Conservation (phyloP, 92 coral and sea anemone genomes). For the Blastomussa wellsi region DNA sequence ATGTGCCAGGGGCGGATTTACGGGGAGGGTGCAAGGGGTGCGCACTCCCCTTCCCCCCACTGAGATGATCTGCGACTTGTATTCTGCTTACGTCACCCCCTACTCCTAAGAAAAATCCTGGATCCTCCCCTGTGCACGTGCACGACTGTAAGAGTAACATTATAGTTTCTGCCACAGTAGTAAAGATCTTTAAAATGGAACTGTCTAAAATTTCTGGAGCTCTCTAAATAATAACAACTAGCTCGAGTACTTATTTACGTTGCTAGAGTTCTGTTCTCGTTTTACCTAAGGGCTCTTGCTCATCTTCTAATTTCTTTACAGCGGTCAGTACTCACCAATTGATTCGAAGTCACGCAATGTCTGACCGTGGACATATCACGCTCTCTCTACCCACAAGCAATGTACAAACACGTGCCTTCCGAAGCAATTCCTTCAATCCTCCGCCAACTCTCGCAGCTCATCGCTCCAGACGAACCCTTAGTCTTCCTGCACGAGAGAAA, state of each 20-base stretch:
- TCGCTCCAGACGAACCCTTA: conserved; percentile 56
- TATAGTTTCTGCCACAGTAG: not conserved
- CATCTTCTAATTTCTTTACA: not conserved
- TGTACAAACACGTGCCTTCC: conserved; percentile 26
- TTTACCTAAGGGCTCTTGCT: too few relatives aligned
- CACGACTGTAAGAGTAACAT: too few relatives aligned
- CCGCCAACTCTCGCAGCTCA: conserved; percentile 37
- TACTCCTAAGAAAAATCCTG: too few relatives aligned
- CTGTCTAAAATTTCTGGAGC: not conserved
- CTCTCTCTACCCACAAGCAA: not conserved
- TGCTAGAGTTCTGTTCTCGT: not conserved
- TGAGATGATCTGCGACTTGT: too few relatives aligned
- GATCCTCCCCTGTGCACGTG: too few relatives aligned
- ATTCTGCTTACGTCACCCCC: too few relatives aligned
- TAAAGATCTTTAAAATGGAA: not conserved
- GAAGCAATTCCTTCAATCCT: conserved; percentile 59
- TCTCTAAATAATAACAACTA: not conserved
- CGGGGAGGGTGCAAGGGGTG: too few relatives aligned
- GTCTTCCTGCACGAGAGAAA: conserved; percentile 59
- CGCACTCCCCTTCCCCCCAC: too few relatives aligned
- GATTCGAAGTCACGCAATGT: conserved; percentile 7
- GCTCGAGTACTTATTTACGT: not conserved
- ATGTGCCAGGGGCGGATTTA: not conserved
- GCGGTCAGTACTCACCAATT: not conserved
- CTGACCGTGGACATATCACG: conserved; percentile 33